These are phyloP conservation scores for Drosophila seguyi DNA, from an alignment of 1,140 invertebrate species.

Conservation along the genomic window DNA sequence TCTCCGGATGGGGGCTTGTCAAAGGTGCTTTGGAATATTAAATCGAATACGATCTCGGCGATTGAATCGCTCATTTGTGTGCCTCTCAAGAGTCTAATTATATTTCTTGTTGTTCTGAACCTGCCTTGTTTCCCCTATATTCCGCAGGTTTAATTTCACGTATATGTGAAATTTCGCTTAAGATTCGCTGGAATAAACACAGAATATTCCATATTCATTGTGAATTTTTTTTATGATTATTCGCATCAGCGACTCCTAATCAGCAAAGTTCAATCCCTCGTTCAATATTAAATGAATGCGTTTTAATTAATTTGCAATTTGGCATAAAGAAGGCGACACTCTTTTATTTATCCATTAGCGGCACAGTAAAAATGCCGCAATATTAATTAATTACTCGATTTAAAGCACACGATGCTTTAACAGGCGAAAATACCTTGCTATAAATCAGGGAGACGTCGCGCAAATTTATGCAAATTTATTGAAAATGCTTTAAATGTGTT, in stretches of 20 bases:
- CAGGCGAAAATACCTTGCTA: constrained; percentile 21
- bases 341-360: constrained; percentile 25
- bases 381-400: constrained; percentile 61
- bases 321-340: constrained; percentile 15
- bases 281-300: constrained; percentile 54
- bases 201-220: constrained; percentile 4
- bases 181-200: neutral
- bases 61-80: neutral
- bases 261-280: constrained; percentile 28
- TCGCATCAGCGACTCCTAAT: constrained; percentile 35
- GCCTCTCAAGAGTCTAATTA: neutral
- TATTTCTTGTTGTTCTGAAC: constrained; percentile 2
- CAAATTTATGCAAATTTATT: constrained; percentile 55
- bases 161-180: neutral
- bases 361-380: constrained; percentile 38
- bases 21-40: neutral
- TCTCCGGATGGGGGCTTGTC: constrained; percentile 13
- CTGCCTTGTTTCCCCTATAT: neutral
- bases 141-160: neutral
- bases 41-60: neutral
- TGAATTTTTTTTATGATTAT: constrained; percentile 16
- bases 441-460: constrained; percentile 18
- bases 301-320: constrained; percentile 71
- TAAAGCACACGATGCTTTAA: constrained; percentile 41
- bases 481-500: constrained; percentile 57